Percentiles rank a stretch among this genome's conserved stretches.
Conservation (phyloP, 2,888 invertebrate genomes). For the Drosophila koepferae region DNA sequence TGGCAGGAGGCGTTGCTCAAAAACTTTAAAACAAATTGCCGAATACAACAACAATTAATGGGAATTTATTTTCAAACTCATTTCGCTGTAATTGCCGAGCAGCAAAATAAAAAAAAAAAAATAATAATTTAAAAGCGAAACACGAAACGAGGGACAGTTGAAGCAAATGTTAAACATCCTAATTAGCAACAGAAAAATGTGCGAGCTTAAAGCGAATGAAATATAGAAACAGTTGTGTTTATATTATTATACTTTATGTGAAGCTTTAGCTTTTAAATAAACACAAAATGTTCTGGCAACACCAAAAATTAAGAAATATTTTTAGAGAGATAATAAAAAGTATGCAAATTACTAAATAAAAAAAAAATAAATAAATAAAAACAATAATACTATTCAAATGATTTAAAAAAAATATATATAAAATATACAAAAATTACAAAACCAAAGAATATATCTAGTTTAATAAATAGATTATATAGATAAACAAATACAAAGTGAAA, state of each 20-base stretch:
- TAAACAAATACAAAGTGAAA: too few species aligned
- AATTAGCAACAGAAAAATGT: not conserved
- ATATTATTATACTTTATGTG: not conserved
- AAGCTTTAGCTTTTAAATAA: not conserved
- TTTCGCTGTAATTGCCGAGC: constrained; percentile 72
- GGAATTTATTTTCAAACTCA: constrained; percentile 75
- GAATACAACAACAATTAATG: constrained; percentile 72
- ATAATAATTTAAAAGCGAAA: constrained; percentile 4
- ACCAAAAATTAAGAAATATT: too few species aligned
- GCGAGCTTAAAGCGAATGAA: not conserved
- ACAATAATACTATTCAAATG: too few species aligned
- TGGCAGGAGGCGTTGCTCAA: constrained; percentile 14
- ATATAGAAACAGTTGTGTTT: not conserved
- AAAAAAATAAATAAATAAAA: too few species aligned
- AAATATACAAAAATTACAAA: too few species aligned
- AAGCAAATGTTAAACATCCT: constrained; percentile 3
- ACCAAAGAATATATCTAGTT: too few species aligned
- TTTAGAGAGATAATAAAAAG: too few species aligned
- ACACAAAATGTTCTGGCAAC: too few species aligned
- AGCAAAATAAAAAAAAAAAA: constrained; percentile 31
- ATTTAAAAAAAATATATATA: too few species aligned
- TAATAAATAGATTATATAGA: too few species aligned
- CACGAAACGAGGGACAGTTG: constrained; percentile 19
- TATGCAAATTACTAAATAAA: too few species aligned
- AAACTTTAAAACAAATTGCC: constrained; percentile 74